Base-by-base conservation (phyloP, 2,113 vertebrate species). In the Halichoerus grypus region DNA sequence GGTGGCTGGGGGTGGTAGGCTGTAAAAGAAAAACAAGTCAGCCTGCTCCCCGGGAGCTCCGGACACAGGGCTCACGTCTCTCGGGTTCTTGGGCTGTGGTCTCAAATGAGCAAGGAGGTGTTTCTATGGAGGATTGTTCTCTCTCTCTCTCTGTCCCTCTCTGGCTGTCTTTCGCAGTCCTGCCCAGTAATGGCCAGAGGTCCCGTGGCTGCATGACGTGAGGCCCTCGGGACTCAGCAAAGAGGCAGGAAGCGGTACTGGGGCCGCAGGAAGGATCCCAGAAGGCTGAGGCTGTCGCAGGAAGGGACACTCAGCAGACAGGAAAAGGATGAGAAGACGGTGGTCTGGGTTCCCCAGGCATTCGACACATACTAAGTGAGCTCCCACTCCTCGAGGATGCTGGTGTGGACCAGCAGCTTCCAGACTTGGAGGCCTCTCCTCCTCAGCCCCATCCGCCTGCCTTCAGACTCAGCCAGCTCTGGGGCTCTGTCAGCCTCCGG, bases 1-100 rank as follows among this genome's bases (percentile, higher is more conserved):
- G 87, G 59, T 3, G 42, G 55, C 1, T 4, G 90, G 85, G 46
- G 95, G 39, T 2, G 7, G 67, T 9, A 57, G 86, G 77, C 11
- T 22, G 3, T 18, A 19, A 97, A 92, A 96, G 93, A 69, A 97
- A 97, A 22, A 19, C 67, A 39, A 22, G 88, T 95, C 76, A 19
- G 33, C 51, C 82, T 39, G 22, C 6, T 7, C 16, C n/a, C 36
- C 19, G 51, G 1, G 39, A 53, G 84, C 87, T 59, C n/a, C 36
- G 21, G 36, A n/a, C 24, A 16, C 72, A 2, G 13, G 14, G 36
- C 16, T 28, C 53, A 16, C 13, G 14, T 53, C 42, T 12, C 33
- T 61, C 3, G 11, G 53, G 26, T 19, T 13, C 55, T 22, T 16
- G 55, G 69, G 69, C 10, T 80, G 13, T 9, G 16, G 8, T 63